Base-by-base conservation (phyloP, 2,888 invertebrate genomes). In the Bombylius discolor region DNA sequence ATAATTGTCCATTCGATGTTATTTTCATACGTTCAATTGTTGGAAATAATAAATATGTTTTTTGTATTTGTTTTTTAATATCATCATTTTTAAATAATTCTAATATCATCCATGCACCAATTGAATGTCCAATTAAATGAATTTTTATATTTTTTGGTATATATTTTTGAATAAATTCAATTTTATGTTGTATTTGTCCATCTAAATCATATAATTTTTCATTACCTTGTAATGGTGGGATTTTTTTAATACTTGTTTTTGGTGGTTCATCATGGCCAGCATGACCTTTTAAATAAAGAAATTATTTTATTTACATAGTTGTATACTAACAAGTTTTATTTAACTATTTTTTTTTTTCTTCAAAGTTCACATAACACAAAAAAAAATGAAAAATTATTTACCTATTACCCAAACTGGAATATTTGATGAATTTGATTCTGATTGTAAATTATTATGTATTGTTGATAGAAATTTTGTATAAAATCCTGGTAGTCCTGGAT, bases 71-170 rank as follows among this genome's bases (percentile, higher is more conserved):
- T 36, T 74, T 65, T 64, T 77, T 70, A 64, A 87, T 71, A 39
- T 74, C 68, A 6, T 79, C 74, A 60, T 82, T 74, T 62, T 84
- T 79, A 36, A 89, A 67, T 51, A 91, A 68, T 67, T 92, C 84
- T 56, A 92, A 68, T 59, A 84, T 79, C 66, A 93, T 83, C 81
- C 92, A 91, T 53, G 86, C 81, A 5, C 96, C 96, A 66, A 95
- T 89, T 1, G 95, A 95, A 77, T 96, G 95, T 4, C 90, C 93
- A 63, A 95, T 79, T 46, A 95, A 73, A 70, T 91, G 85, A 47
- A 96, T 70, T 68, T 79, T 84, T n/a, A 84, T 81, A 66, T 82
- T 77, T 60, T 77, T 71, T 55, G 90, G 87, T 60, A 93, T 77
- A 67, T 82, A 82, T 62, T 82, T 80, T 62, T 81, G 77, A 56